These are phyloP conservation scores for Syngnathus floridae DNA, from an alignment of 2,113 vertebrate species.

Conservation along the genomic window DNA sequence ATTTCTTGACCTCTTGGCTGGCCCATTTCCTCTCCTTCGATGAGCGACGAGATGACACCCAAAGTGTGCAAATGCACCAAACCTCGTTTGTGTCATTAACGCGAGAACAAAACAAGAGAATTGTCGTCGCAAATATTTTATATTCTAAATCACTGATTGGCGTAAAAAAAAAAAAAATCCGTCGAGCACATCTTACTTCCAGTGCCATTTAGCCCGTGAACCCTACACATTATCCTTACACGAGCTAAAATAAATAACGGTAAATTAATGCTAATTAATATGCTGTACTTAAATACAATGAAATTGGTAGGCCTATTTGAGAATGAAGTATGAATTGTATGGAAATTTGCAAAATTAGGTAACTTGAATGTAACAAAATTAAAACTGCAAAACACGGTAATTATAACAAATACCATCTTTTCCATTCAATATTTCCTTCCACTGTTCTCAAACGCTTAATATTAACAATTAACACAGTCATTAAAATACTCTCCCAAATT, in stretches of 20 bases:
- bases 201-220: background rate
- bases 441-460: no score
- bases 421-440: background rate
- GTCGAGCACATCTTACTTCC: background rate
- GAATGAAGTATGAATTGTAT: background rate
- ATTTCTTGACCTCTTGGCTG: conserved; percentile 36
- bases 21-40: conserved; percentile 48
- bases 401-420: background rate
- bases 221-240: background rate
- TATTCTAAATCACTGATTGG: no score
- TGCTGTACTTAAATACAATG: no score
- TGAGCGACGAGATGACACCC: conserved; percentile 23
- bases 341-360: background rate
- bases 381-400: background rate
- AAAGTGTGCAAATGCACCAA: background rate
- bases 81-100: background rate
- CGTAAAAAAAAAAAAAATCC: no score
- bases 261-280: background rate
- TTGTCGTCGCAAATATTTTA: background rate
- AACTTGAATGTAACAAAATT: background rate
- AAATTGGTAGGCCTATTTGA: background rate
- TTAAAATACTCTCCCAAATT: background rate
- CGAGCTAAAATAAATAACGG: background rate
- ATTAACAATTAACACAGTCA: background rate
- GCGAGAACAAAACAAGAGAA: background rate